These are phyloP conservation scores for Anthonomus grandis DNA, from an alignment of 1,140 invertebrate species.

Conservation along the genomic window DNA sequence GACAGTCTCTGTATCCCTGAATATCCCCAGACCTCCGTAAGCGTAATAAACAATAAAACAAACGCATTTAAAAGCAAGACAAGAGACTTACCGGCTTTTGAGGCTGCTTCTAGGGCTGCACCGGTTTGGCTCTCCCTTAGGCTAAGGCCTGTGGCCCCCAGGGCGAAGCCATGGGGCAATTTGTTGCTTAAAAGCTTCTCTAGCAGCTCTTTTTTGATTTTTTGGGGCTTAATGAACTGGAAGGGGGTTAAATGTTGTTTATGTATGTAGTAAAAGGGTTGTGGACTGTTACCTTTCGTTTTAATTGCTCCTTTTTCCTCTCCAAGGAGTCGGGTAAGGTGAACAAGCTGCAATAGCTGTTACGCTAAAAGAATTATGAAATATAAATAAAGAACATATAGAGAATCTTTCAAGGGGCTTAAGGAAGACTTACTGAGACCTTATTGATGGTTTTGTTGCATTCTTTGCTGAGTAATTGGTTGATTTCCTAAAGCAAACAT, in stretches of 20 bases:
- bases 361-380: background rate
- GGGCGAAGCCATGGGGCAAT: too few relatives aligned
- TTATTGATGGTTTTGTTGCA: background rate
- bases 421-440: background rate
- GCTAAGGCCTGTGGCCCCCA: too few relatives aligned
- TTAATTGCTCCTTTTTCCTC: background rate
- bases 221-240: too few relatives aligned
- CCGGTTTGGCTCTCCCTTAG: too few relatives aligned
- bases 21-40: background rate
- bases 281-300: too few relatives aligned
- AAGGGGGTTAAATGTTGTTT: too few relatives aligned
- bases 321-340: background rate
- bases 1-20: too few relatives aligned
- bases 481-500: constrained; percentile 10
- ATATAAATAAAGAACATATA: background rate
- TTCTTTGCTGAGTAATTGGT: constrained; percentile 8
- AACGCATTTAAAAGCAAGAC: background rate
- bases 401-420: background rate
- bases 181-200: too few relatives aligned
- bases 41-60: background rate
- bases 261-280: too few relatives aligned
- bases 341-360: background rate
- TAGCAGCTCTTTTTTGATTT: too few relatives aligned
- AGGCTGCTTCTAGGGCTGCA: too few relatives aligned
- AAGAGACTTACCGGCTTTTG: background rate